Evolutionary conservation across 2,797 vertebrate species (phyloP).

Genomic region (Sebastes miniatus): DNA sequence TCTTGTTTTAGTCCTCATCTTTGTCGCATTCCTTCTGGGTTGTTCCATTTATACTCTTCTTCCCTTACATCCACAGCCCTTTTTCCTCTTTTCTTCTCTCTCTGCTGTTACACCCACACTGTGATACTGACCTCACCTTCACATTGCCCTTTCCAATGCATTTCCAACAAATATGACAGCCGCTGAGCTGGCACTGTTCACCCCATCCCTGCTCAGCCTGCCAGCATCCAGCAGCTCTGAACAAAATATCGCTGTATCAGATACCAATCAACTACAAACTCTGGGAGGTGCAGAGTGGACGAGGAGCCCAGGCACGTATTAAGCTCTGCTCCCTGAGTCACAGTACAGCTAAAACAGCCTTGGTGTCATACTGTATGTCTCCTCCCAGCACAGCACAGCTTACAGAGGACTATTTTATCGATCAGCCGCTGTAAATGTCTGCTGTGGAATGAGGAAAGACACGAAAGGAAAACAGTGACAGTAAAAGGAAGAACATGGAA

Average conservation of each 20-base stretch:
- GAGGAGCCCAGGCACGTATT: not conserved
- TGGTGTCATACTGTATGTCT: not conserved
- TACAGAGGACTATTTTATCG: conserved; percentile 13
- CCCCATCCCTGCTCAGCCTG: conserved; percentile 13
- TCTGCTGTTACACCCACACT: not conserved
- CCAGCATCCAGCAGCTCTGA: not conserved
- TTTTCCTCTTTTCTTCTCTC: not conserved
- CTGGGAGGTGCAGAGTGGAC: not conserved
- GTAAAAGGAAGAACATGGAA: not conserved
- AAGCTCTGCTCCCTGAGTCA: conserved; percentile 30
- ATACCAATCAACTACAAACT: conserved; percentile 15
- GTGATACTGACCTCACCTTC: conserved; percentile 28
- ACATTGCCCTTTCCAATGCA: conserved; percentile 9
- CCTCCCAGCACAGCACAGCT: not conserved
- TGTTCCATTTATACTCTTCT: not conserved
- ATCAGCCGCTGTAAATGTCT: conserved; percentile 1
- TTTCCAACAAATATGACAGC: conserved; percentile 33
- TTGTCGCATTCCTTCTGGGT: not conserved
- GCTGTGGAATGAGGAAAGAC: not conserved
- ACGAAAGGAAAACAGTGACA: not conserved
- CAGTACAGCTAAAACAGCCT: not conserved
- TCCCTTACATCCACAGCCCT: not conserved
- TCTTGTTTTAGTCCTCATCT: not conserved
- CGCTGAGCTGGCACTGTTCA: conserved; percentile 34
- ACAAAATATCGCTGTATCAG: conserved; percentile 26